Conservation (phyloP, 2,797 vertebrate genomes). For the Rhinophrynus dorsalis region DNA sequence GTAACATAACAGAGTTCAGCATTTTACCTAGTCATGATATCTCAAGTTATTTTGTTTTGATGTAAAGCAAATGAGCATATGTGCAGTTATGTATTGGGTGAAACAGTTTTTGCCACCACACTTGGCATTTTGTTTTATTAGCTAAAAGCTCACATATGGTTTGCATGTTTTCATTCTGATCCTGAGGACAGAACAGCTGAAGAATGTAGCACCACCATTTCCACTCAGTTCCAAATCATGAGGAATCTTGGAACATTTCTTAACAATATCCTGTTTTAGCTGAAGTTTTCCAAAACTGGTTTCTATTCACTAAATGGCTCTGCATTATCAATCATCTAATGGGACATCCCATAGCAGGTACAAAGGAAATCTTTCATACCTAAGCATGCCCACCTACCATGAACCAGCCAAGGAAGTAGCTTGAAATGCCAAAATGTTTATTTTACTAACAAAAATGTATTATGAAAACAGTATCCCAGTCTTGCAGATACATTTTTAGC, state of each 20-base stretch:
- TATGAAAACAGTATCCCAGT: conserved; percentile 10
- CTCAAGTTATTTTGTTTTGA: too few species aligned
- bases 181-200: conserved; percentile 65
- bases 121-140: conserved; percentile 75
- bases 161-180: conserved; percentile 73
- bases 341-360: conserved; percentile 29
- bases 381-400: conserved; percentile 51
- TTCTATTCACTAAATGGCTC: conserved; percentile 36
- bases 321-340: conserved; percentile 40
- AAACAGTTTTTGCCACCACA: conserved; percentile 65
- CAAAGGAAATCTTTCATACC: conserved; percentile 55
- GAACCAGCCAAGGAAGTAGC: conserved; percentile 53
- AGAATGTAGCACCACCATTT: conserved; percentile 54
- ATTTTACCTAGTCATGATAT: too few species aligned
- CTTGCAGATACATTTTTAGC: conserved; percentile 11
- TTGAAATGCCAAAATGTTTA: conserved; percentile 45
- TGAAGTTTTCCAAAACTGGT: conserved; percentile 34
- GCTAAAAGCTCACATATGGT: conserved; percentile 76
- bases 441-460: conserved; percentile 33
- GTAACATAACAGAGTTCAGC: conserved; percentile 62
- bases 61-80: conserved; percentile 73
- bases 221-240: conserved; percentile 11
- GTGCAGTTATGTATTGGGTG: conserved; percentile 74
- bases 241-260: conserved; percentile 36
- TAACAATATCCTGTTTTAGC: conserved; percentile 39